A percentile compares a stretch with the other conserved stretches of the same genome.
Conservation (phyloP, 2,888 invertebrate genomes). For the Cheilosia impressa region DNA sequence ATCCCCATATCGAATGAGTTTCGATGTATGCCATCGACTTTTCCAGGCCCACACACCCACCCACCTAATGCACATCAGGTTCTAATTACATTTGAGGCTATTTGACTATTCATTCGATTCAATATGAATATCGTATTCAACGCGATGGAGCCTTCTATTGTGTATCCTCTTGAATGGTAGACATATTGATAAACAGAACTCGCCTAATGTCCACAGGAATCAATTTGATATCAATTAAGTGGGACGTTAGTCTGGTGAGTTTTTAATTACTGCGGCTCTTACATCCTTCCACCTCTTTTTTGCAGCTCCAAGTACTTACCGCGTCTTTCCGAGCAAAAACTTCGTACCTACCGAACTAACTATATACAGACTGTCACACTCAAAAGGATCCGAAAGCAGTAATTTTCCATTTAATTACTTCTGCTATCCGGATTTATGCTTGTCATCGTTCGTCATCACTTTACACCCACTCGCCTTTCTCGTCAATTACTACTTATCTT, state of each 20-base stretch:
- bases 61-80: constrained; percentile 41
- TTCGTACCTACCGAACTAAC: too few species aligned
- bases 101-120: constrained; percentile 48
- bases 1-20: constrained; percentile 2
- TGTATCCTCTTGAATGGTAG: constrained; percentile 22
- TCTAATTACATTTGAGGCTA: constrained; percentile 52
- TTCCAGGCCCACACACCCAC: neutral
- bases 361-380: too few species aligned
- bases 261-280: constrained; percentile 10
- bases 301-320: neutral
- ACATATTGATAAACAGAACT: constrained; percentile 31
- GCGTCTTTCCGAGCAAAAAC: too few species aligned
- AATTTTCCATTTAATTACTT: constrained; percentile 34
- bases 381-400: constrained; percentile 9
- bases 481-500: neutral
- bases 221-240: constrained; percentile 41
- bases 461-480: neutral
- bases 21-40: constrained; percentile 29
- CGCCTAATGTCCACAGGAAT: constrained; percentile 7
- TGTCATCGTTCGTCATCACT: constrained; percentile 13
- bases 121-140: constrained; percentile 9
- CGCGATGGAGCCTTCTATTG: constrained; percentile 13
- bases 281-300: neutral
- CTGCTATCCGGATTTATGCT: constrained; percentile 16
- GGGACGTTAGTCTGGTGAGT: neutral